Conservation (phyloP, 2,888 invertebrate genomes). For the Apotomis turbidana region DNA sequence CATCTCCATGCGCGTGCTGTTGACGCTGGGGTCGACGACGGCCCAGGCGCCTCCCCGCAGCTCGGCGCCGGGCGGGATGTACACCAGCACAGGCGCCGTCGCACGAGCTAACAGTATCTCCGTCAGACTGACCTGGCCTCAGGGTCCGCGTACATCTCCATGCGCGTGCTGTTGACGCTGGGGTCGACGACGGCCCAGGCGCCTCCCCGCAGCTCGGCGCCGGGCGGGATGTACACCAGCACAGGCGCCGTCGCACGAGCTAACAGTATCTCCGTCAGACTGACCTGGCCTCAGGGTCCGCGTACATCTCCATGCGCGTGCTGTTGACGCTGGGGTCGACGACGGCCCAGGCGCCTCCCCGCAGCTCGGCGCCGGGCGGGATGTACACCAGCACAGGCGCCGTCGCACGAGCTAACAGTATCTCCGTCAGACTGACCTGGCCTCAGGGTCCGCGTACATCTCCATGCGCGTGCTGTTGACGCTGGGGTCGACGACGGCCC, state of each 20-base stretch:
- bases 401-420: neutral
- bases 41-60: neutral
- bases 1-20: slow-evolving; percentile 98
- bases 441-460: slow-evolving; percentile 98
- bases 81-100: neutral
- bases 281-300: slow-evolving; percentile 93
- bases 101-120: too few species aligned
- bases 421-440: slow-evolving; percentile 77
- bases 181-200: neutral
- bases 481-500: neutral
- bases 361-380: neutral
- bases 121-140: slow-evolving; percentile 86
- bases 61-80: neutral
- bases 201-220: too few species aligned
- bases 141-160: slow-evolving; percentile 99
- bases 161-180: slow-evolving; percentile 92
- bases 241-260: neutral
- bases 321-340: slow-evolving; percentile 86
- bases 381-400: too few species aligned
- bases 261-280: neutral
- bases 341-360: neutral
- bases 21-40: slow-evolving; percentile 76
- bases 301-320: slow-evolving; percentile 99
- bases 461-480: slow-evolving; percentile 98
- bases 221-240: neutral